phyloP scores from a whole-genome alignment of 2,888 invertebrate genomes.

The Vanessa cardui region DNA sequence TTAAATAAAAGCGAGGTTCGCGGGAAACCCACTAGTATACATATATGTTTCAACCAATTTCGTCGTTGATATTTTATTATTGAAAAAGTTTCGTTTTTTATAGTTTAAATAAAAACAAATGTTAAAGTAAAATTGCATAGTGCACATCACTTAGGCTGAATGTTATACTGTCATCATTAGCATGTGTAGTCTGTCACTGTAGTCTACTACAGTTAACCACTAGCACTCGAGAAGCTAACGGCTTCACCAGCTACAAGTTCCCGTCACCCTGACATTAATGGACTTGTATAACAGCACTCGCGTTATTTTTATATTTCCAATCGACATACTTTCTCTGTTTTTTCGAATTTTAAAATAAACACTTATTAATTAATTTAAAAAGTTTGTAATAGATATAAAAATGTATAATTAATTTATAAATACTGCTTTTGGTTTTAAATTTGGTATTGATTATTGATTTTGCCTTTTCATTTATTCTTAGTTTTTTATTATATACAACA shows the following conservation, averaged over 20 bases:
- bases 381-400: no score
- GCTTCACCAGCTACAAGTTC: slow-evolving; percentile 28
- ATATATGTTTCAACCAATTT: no score
- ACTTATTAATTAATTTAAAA: no score
- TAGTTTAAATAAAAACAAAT: background rate
- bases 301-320: slow-evolving; percentile 30
- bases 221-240: slow-evolving; percentile 10
- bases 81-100: no score
- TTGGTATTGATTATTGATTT: no score
- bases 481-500: no score
- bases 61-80: no score
- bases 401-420: no score
- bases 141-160: slow-evolving; percentile 20
- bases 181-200: background rate
- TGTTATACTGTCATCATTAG: slow-evolving; percentile 35
- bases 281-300: slow-evolving; percentile 17
- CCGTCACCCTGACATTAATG: slow-evolving; percentile 31
- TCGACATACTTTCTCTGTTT: slow-evolving; percentile 14
- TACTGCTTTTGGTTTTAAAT: no score
- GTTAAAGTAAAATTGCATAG: background rate
- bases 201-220: slow-evolving; percentile 16
- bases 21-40: no score
- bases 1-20: no score
- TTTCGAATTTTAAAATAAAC: background rate
- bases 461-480: no score